phyloP scores from a whole-genome alignment of 35 echinoderm and acorn worm genomes.

The Heliocidaris erythrogramma region DNA sequence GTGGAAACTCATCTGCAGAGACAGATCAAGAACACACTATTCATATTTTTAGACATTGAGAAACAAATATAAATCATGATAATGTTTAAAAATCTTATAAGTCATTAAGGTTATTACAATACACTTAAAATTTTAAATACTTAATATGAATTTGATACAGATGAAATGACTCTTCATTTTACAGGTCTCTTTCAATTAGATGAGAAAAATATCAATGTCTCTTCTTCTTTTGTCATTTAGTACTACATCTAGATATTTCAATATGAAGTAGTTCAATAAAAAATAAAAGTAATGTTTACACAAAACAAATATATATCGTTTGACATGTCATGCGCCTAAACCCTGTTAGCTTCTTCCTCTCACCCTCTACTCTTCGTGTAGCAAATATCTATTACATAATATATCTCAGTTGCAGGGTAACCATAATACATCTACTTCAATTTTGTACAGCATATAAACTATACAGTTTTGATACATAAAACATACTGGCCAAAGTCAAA shows the following conservation, averaged over 20 bases:
- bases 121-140: not conserved
- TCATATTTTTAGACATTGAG: not conserved
- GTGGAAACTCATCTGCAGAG: not conserved
- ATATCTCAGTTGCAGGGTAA: not conserved
- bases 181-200: not conserved
- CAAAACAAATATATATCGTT: not conserved
- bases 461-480: not conserved
- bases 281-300: not conserved
- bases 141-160: not conserved
- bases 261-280: not conserved
- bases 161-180: not conserved
- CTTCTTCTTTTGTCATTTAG: not conserved
- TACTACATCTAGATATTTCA: conserved; percentile 12
- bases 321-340: not conserved
- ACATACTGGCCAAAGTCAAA: not conserved
- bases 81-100: not conserved
- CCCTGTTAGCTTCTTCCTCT: not conserved
- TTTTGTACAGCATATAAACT: conserved; percentile 11
- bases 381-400: not conserved
- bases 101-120: not conserved
- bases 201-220: not conserved
- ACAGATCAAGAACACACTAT: not conserved
- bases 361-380: not conserved
- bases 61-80: not conserved
- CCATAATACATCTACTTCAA: not conserved